Conservation (phyloP, 2,888 invertebrate genomes). For the Melanargia galathea region DNA sequence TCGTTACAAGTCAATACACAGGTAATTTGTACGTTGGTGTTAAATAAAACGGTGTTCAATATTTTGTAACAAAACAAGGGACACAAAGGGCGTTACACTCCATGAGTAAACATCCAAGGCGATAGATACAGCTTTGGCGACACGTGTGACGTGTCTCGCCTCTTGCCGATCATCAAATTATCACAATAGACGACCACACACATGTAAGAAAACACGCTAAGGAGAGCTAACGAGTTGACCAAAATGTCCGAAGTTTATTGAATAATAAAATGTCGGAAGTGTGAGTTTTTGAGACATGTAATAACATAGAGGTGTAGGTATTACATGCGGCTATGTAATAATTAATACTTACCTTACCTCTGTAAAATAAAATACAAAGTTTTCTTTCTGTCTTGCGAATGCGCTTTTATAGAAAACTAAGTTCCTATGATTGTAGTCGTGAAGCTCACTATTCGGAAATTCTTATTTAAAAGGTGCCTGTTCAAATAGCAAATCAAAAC, state of each 20-base stretch:
- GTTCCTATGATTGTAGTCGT: too few species aligned
- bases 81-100: conserved; percentile 81
- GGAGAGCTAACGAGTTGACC: conserved; percentile 36
- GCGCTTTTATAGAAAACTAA: too few species aligned
- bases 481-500: too few species aligned
- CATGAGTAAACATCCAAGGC: conserved; percentile 64
- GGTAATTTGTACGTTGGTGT: conserved; percentile 77
- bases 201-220: conserved; percentile 45
- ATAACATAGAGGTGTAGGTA: background rate
- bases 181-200: conserved; percentile 55
- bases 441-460: too few species aligned
- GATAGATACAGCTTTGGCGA: conserved; percentile 51
- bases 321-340: background rate
- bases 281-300: conserved; percentile 5
- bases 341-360: too few species aligned
- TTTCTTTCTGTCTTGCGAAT: too few species aligned
- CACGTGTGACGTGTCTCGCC: conserved; percentile 57
- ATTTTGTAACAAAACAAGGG: conserved; percentile 82
- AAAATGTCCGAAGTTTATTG: conserved; percentile 32
- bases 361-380: too few species aligned
- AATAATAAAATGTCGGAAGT: conserved; percentile 18
- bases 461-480: too few species aligned
- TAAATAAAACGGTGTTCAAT: conserved; percentile 82
- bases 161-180: conserved; percentile 69
- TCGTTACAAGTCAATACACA: conserved; percentile 67